Evolutionary conservation across 2,888 invertebrate genomes (phyloP).

Genomic region (Drosophila kambysellisi): DNA sequence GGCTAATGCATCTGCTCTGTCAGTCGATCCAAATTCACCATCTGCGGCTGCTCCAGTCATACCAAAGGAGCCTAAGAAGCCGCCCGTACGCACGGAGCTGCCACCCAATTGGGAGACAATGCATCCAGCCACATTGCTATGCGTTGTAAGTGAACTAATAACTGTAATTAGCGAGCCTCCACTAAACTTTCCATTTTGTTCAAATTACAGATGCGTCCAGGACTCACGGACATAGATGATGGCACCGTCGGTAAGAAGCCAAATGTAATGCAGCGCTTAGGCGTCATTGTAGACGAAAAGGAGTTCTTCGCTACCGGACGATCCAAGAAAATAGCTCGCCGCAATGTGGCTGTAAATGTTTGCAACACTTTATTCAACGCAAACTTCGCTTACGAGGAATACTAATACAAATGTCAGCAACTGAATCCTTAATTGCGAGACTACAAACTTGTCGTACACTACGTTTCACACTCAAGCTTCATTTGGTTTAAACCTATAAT

Average conservation of each 20-base stretch:
- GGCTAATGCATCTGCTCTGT: conserved; percentile 14
- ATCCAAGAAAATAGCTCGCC: conserved; percentile 89
- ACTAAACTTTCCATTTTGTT: background rate
- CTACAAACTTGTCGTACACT: background rate
- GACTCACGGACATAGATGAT: conserved; percentile 87
- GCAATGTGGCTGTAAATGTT: conserved; percentile 87
- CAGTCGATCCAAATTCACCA: conserved; percentile 43
- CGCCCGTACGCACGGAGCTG: conserved; percentile 86
- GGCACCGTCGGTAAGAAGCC: conserved; percentile 88
- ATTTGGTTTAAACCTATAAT: background rate
- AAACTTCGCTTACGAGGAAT: conserved; percentile 69
- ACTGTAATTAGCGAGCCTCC: background rate
- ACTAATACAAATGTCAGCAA: conserved; percentile 8
- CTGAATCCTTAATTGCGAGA: background rate
- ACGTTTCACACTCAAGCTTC: background rate
- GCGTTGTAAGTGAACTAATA: conserved; percentile 76
- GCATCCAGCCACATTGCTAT: conserved; percentile 92
- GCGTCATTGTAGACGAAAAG: conserved; percentile 88
- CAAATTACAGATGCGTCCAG: conserved; percentile 89
- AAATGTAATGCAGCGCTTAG: conserved; percentile 89
- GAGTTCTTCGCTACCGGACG: conserved; percentile 89
- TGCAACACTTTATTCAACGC: conserved; percentile 87
- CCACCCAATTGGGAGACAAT: conserved; percentile 89
- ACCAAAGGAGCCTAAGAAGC: conserved; percentile 83
- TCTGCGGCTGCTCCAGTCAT: conserved; percentile 32